Percentiles rank a stretch among this genome's conserved stretches.
These are phyloP conservation scores for Papilio gigon DNA, from an alignment of 2,888 invertebrate genomes.

Conservation along the genomic window DNA sequence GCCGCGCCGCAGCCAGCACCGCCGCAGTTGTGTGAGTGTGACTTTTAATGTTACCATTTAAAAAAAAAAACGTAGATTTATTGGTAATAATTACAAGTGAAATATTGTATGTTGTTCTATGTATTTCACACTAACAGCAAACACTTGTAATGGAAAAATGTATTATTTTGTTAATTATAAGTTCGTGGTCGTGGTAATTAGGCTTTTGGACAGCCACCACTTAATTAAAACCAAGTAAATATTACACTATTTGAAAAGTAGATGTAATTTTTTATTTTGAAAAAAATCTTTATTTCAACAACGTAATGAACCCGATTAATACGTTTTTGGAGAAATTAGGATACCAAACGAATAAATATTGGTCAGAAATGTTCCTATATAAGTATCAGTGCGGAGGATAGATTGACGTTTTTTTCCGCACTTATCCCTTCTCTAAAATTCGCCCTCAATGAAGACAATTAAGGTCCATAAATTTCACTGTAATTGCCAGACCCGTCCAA, in stretches of 20 bases:
- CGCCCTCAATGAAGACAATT: conserved; percentile 57
- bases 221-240: too few species aligned
- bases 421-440: conserved; percentile 53
- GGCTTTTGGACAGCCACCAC: too few species aligned
- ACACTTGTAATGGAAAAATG: neutral
- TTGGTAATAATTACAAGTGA: conserved; percentile 7
- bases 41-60: conserved; percentile 18
- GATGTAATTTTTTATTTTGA: too few species aligned
- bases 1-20: conserved; percentile 64
- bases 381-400: conserved; percentile 51
- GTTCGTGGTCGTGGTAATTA: too few species aligned
- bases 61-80: neutral
- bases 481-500: conserved; percentile 65
- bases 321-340: neutral
- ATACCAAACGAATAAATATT: too few species aligned
- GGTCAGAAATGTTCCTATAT: conserved; percentile 39
- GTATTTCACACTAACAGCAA: neutral
- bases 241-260: too few species aligned
- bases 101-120: neutral
- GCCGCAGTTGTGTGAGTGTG: conserved; percentile 75
- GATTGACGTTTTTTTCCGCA: conserved; percentile 60
- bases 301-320: neutral
- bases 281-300: neutral
- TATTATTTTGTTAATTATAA: neutral
- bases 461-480: conserved; percentile 61